Evolutionary conservation across 2,888 invertebrate genomes (phyloP), one percentile per base, ranked within the genome.

Genomic region (Galerucella calmariensis): DNA sequence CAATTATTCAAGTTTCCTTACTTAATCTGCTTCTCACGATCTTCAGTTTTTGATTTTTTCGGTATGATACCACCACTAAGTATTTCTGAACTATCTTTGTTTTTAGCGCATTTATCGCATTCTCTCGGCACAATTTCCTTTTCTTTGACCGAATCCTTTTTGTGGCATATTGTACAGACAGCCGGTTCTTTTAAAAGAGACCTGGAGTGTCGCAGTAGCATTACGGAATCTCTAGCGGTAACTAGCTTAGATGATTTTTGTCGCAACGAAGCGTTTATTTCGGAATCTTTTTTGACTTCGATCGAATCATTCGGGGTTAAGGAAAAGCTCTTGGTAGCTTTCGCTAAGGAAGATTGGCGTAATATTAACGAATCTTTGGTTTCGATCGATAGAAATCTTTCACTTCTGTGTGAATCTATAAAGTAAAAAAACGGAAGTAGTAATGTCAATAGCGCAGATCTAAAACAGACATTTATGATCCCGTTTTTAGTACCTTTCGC

Each of bases 351-450:
- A 12, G 76, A 46, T 67, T 79, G 80, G 0, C 77, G 74, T 44
- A 82, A 67, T n/a, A 82, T 75, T 24, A 82, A 65, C 2, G 82
- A 82, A 72, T 82, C 82, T 63, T 67, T 80, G 9, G 80, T 72
- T 20, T 75, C 79, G 10, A 82, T 2, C 9, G 56, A 56, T 10
- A 56, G 53, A 16, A 20, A 56, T 56, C 56, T 56, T n/a, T 56
- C 56, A 20, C 16, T 10, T 56, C 9, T 56, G 2, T 10, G 16
- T 10, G 20, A 3, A 8, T 20, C 56, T 56, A 20, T 20, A 56
- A 56, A 16, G 9, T 56, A 56, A 8, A 9, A 14, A n/a, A n/a
- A n/a, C n/a, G n/a, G n/a, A n/a, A n/a, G n/a, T n/a, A n/a, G n/a
- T n/a, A 9, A 44, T 8, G 12, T 46, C 46, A 10, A 11, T 46